Base-by-base conservation (phyloP, 2,888 invertebrate genomes). In the Cheilosia grossa region DNA sequence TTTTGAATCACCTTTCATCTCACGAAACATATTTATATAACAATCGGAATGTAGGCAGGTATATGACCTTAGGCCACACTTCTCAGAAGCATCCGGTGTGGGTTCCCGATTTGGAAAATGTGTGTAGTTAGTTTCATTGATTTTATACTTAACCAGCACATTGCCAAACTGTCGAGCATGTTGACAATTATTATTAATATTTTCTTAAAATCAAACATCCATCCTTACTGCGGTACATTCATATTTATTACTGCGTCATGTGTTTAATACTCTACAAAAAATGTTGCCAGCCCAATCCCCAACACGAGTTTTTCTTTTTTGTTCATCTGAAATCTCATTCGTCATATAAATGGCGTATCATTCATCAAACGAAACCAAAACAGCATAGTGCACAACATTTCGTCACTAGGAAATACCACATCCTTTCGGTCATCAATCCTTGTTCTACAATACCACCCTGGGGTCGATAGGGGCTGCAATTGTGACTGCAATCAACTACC, bases 361-460 rank as follows among this genome's bases (percentile, higher is more conserved):
- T 79, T 59, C 72, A 72, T 79, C 79, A 79, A 58, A 64, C 53
- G 51, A 64, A 72, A 64, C 51, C 64, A 51, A 72, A 78, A 79
- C 72, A 66, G 59, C 72, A 63, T 21, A 59, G 24, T 59, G 44
- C 64, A 72, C 13, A 58, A 59, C 64, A 72, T 79, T 72, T 79
- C 79, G 66, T 79, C 79, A 79, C 79, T 51, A 72, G 51, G 72
- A 72, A 79, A 51, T 59, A 42, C 58, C 79, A 72, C 72, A 70
- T 70, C 70, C 70, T 49, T 64, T 56, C 40, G 64, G 63, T 30
- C 70, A 78, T 78, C 63, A 78, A 78, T 78, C 70, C 78, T 70
- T 78, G 78, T 78, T 78, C 63, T 58, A 63, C 51, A 66, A 30
- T 56, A 21, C 56, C 27, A 37, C 19, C 47, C 27, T 30, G 19